These are phyloP conservation scores for Perizoma affinitatum DNA, from an alignment of 2,888 invertebrate species.

Conservation along the genomic window DNA sequence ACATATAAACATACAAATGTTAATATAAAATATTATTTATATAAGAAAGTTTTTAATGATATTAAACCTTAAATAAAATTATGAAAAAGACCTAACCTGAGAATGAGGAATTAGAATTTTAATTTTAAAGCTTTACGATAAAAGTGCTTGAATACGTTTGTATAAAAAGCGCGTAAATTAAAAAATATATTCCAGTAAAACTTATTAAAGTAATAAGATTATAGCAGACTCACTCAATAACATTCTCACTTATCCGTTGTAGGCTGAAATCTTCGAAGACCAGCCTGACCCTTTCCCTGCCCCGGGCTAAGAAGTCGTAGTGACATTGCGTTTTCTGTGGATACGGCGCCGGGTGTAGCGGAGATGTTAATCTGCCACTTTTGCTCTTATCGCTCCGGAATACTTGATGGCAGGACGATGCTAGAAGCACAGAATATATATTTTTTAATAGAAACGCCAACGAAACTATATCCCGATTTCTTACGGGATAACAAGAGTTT, in stretches of 20 bases:
- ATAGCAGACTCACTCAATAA: conserved; percentile 84
- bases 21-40: too few relatives aligned
- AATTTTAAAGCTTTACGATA: too few relatives aligned
- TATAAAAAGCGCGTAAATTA: too few relatives aligned
- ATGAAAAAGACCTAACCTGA: too few relatives aligned
- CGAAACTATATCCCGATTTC: conserved; percentile 34
- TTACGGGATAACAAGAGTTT: too few relatives aligned
- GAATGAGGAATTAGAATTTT: too few relatives aligned
- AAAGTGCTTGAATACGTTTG: too few relatives aligned
- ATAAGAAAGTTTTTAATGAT: too few relatives aligned
- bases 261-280: conserved; percentile 93
- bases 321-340: conserved; percentile 92
- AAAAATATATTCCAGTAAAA: too few relatives aligned
- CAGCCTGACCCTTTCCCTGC: conserved; percentile 92
- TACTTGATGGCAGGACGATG: conserved; percentile 89
- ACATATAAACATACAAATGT: too few relatives aligned
- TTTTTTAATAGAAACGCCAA: conserved; percentile 2
- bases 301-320: conserved; percentile 94
- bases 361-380: conserved; percentile 92
- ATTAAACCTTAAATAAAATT: too few relatives aligned
- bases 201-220: too few relatives aligned
- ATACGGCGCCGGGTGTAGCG: conserved; percentile 91
- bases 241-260: conserved; percentile 85
- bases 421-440: conserved; percentile 61
- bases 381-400: conserved; percentile 91